Evolutionary conservation across 1,140 invertebrate genomes (phyloP).

Genomic region (Hetaerina americana): DNA sequence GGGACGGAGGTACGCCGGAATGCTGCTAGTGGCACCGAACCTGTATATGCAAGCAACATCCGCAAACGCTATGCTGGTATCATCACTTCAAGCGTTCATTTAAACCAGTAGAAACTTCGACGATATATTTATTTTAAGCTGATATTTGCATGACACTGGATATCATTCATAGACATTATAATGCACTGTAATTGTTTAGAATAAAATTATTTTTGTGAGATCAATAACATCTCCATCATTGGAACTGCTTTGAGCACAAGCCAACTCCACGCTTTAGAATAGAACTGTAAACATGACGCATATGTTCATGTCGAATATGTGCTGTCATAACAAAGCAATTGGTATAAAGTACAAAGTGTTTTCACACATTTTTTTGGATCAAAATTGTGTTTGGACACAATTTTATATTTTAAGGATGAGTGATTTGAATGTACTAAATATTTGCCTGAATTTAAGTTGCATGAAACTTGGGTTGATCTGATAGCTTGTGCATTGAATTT

Average conservation of each 20-base stretch:
- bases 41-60: not conserved
- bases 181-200: not conserved
- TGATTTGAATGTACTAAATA: not conserved
- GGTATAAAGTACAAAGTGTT: not conserved
- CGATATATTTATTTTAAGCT: not conserved
- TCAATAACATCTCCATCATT: not conserved
- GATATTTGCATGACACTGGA: not conserved
- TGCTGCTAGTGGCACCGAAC: not conserved
- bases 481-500: not conserved
- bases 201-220: not conserved
- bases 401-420: not conserved
- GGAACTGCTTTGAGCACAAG: not conserved
- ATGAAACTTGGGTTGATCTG: not conserved
- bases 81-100: not conserved
- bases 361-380: not conserved
- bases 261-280: not conserved
- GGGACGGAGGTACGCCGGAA: not conserved
- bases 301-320: not conserved
- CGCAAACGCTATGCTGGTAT: not conserved
- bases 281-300: not conserved
- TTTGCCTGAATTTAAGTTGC: not conserved
- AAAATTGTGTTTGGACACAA: not conserved
- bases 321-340: not conserved
- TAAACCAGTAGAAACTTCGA: not conserved
- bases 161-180: not conserved